phyloP scores from a whole-genome alignment of 2,888 invertebrate species.

The Rhagium mordax region DNA sequence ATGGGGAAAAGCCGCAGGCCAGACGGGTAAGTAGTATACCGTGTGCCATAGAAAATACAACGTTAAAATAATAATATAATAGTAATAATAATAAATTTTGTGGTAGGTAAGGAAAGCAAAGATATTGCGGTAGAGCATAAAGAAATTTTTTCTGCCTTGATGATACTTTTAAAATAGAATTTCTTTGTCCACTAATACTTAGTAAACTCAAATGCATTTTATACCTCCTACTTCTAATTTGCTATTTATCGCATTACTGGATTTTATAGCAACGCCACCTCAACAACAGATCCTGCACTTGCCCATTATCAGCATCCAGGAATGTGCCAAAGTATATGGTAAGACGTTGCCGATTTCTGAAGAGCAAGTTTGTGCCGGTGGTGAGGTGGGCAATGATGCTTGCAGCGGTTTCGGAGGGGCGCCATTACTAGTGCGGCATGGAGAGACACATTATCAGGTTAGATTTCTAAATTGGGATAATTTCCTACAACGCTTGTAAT shows the following conservation, averaged over 20 bases:
- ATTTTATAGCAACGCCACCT: slow-evolving; percentile 60
- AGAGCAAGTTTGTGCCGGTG: slow-evolving; percentile 81
- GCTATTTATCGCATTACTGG: no score
- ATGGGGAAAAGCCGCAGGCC: slow-evolving; percentile 82
- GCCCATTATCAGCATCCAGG: slow-evolving; percentile 78
- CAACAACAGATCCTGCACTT: slow-evolving; percentile 77
- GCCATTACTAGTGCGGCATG: slow-evolving; percentile 77
- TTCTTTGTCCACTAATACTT: no score
- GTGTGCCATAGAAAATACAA: background rate
- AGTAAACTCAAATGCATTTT: no score
- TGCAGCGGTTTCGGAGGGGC: slow-evolving; percentile 88
- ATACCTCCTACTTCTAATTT: no score
- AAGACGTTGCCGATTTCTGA: slow-evolving; percentile 78
- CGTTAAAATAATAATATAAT: no score
- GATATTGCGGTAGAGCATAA: no score
- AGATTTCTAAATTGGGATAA: background rate
- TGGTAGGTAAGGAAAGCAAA: no score
- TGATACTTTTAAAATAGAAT: no score
- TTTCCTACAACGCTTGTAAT: no score
- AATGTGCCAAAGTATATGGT: slow-evolving; percentile 80
- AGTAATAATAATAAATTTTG: background rate
- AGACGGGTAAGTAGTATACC: slow-evolving; percentile 67
- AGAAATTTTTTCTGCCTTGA: no score
- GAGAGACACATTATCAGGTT: slow-evolving; percentile 79
- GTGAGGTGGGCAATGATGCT: slow-evolving; percentile 81